Evolutionary conservation across 2,113 vertebrate species (phyloP), one percentile per base, ranked within the genome.

Genomic region (Clarias magur): DNA sequence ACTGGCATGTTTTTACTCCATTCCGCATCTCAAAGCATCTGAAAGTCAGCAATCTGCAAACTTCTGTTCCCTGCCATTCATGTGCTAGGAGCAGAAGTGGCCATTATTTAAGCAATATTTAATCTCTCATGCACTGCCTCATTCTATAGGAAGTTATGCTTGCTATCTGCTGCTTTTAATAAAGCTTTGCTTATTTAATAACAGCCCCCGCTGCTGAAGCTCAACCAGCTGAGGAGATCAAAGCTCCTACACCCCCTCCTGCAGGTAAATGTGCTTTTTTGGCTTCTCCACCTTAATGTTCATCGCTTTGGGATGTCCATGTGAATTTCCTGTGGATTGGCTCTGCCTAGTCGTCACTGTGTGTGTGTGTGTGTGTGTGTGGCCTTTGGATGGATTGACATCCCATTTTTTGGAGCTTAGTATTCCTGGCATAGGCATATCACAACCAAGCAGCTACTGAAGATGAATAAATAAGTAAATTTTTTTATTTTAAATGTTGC

Each of bases 181-280:
- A 70, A 73, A 57, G 85, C 9, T 79, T 81, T 93, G 87, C 90
- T 67, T 92, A 19, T 94, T 89, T 92, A 92, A 93, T 89, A 88
- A 81, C 83, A 95, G 93, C 91, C 90, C 93, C 93, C 88, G 93
- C 92, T 89, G 92, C 91, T 84, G 95, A 94, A 85, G 91, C 92
- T 3, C 88, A 93, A 38, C 90, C 91, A 34, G 90, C 91, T 85
- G 94, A 95, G 87, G 94, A 94, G 88, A 90, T 93, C 78, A 95
- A 94, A 93, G 63, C 93, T 56, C 94, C 94, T 38, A 92, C 93
- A 25, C 94, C 94, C n/a, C 93, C 94, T 60, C 92, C 93, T 70
- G 93, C 94, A 95, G 94, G 95, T 95, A 94, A 93, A 82, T 63
- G 21, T 30, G 42, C 68, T 62, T 68, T 16, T 56, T 48, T 48